Conservation (phyloP, 2,113 vertebrate species). For the Hassar affinis region DNA sequence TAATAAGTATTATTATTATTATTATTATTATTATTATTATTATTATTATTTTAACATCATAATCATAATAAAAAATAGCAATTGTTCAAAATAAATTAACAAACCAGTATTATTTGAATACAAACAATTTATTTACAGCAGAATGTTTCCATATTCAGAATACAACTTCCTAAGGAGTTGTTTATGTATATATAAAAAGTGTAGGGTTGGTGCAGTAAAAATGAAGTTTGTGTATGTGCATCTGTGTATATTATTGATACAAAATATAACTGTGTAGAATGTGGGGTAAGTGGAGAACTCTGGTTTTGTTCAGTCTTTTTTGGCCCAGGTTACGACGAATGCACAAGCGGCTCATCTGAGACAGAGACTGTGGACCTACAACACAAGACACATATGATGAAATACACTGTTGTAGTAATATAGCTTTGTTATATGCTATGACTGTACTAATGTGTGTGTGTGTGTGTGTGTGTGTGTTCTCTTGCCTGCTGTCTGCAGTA, state of each 20-base stretch:
- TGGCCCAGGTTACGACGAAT: conserved; percentile 81
- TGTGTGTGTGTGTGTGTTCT: not conserved
- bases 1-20: not conserved
- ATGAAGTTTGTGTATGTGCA: conserved; percentile 17
- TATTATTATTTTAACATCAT: too few relatives aligned
- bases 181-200: not conserved
- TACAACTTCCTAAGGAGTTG: not conserved
- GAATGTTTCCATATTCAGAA: not conserved
- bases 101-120: not conserved
- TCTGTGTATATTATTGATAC: conserved; percentile 69
- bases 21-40: too few relatives aligned
- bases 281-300: conserved; percentile 77
- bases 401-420: not conserved
- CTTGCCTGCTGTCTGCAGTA: conserved; percentile 65
- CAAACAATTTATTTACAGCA: not conserved
- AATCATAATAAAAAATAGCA: not conserved
- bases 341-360: conserved; percentile 81
- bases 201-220: not conserved
- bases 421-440: not conserved
- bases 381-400: conserved; percentile 2
- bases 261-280: conserved; percentile 82
- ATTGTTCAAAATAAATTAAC: not conserved
- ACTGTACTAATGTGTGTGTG: not conserved
- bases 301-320: conserved; percentile 69
- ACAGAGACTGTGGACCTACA: conserved; percentile 79